Evolutionary conservation across 2,113 vertebrate species (phyloP).

Genomic region (Phodopus roborovskii): DNA sequence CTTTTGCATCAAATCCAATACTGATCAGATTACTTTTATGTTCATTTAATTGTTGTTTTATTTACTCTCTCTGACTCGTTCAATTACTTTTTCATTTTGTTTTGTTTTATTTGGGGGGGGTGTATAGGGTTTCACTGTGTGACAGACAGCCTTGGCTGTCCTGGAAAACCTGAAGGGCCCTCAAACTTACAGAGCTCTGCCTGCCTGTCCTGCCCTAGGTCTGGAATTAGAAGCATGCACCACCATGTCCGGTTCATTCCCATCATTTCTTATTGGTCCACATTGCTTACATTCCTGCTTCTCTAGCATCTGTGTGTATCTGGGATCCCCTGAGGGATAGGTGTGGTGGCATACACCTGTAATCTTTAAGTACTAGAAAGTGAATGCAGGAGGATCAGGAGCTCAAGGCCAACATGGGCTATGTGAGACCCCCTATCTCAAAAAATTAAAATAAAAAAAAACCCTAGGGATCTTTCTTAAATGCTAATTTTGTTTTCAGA

Average conservation of each 20-base stretch:
- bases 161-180: too few relatives aligned
- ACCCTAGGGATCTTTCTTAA: slow-evolving; percentile 34
- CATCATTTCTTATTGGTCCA: slow-evolving; percentile 3
- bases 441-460: slow-evolving; percentile 1
- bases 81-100: neutral
- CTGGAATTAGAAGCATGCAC: neutral
- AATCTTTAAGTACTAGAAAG: neutral
- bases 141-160: too few relatives aligned
- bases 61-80: slow-evolving; percentile 28
- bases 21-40: slow-evolving; percentile 51
- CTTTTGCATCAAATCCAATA: neutral
- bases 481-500: slow-evolving; percentile 30
- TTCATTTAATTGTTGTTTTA: slow-evolving; percentile 18
- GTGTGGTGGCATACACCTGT: neutral
- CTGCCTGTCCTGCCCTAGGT: neutral
- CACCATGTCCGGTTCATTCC: neutral
- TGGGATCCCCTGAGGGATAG: neutral
- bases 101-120: too few relatives aligned
- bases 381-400: neutral
- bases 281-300: neutral
- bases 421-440: neutral
- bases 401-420: neutral
- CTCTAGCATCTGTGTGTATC: neutral
- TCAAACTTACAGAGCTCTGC: neutral
- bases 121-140: too few relatives aligned